These are phyloP conservation scores for Schizothorax lantsangensis DNA, from an alignment of 2,797 vertebrate genomes.

Conservation along the genomic window DNA sequence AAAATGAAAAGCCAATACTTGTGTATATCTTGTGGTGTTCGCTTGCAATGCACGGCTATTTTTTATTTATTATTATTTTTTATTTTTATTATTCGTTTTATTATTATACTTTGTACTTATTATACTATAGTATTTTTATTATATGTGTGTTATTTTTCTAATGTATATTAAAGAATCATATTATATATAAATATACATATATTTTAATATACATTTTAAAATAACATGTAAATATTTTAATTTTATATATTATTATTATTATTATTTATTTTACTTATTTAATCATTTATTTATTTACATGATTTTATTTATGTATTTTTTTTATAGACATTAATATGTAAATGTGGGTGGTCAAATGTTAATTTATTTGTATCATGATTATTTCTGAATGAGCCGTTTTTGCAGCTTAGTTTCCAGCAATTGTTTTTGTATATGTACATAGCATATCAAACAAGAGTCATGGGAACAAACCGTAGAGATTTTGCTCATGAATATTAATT, in stretches of 20 bases:
- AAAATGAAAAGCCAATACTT: neutral
- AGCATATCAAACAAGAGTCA: neutral
- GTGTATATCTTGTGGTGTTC: neutral
- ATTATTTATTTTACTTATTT: neutral
- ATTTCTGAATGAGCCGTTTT: neutral
- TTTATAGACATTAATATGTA: neutral
- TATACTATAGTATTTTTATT: neutral
- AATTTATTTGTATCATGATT: neutral
- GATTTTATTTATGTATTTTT: neutral
- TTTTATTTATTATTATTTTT: too few relatives aligned
- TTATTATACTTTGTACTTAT: neutral
- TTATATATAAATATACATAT: neutral
- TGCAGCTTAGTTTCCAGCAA: neutral
- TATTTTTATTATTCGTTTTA: too few relatives aligned
- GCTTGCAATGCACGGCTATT: neutral
- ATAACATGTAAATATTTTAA: too few relatives aligned
- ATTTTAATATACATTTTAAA: too few relatives aligned
- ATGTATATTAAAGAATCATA: neutral
- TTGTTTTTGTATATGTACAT: neutral
- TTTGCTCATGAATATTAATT: constrained; percentile 10
- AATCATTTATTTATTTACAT: neutral
- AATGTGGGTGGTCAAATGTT: neutral
- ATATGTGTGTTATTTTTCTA: neutral
- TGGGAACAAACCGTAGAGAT: neutral
- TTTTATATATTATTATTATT: too few relatives aligned